A percentile compares a stretch with the other conserved stretches of the same genome.
These are phyloP conservation scores for Lagopus leucura DNA, from an alignment of 2,113 vertebrate species.

Conservation along the genomic window DNA sequence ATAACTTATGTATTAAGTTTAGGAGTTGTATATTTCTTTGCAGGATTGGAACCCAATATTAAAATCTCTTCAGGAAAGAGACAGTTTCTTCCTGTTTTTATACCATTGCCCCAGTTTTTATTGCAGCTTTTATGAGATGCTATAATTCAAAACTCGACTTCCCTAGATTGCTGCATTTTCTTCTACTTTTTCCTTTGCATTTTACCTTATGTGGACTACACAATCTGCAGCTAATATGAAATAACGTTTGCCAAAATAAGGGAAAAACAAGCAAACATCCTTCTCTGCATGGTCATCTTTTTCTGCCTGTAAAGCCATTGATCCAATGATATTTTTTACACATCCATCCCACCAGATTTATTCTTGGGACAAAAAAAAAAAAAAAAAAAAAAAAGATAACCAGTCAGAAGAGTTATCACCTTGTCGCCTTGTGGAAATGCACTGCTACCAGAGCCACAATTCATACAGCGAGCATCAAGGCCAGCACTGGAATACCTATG, in stretches of 20 bases:
- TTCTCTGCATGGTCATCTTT: not conserved
- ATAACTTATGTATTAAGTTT: not conserved
- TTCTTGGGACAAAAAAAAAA: not conserved
- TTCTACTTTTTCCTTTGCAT: slow-evolving; percentile 17
- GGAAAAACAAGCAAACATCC: not conserved
- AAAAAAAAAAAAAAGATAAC: not conserved
- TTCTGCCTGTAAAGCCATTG: slow-evolving; percentile 13
- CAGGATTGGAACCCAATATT: slow-evolving; percentile 9
- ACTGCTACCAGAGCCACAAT: slow-evolving; percentile 13
- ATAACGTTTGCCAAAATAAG: not conserved
- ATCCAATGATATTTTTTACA: not conserved
- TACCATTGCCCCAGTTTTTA: slow-evolving; percentile 16
- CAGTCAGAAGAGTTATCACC: slow-evolving; percentile 33
- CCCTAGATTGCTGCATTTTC: not conserved
- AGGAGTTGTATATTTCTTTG: slow-evolving; percentile 30
- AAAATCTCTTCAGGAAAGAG: slow-evolving; percentile 34
- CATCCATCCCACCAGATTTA: slow-evolving; percentile 27
- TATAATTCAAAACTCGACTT: slow-evolving; percentile 42
- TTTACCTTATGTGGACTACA: not conserved
- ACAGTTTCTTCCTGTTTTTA: slow-evolving; percentile 44
- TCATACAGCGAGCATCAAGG: slow-evolving; percentile 12
- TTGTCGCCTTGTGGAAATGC: slow-evolving; percentile 42
- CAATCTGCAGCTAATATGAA: not conserved
- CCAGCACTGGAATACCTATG: not conserved
- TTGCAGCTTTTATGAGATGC: slow-evolving; percentile 37